Base-by-base conservation (phyloP, 1,140 invertebrate species). In the Drosophila cardini region DNA sequence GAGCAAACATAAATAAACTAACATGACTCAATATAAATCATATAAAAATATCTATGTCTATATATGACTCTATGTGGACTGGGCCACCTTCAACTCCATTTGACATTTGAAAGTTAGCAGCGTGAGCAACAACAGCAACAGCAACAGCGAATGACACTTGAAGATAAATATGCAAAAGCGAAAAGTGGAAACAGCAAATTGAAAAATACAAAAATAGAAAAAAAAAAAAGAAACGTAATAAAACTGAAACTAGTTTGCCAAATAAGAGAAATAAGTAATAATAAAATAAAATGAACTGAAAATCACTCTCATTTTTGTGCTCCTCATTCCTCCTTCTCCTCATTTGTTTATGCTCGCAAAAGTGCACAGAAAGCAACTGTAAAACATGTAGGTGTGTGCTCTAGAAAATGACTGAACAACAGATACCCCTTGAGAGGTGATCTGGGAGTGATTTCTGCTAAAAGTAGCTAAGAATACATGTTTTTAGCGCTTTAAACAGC, bases 1-100 rank as follows among this genome's bases (percentile, higher is more conserved):
- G 32, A 34, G 26, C 26, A 30, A 53, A 63, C 4, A 42, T 10
- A 62, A 38, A 26, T 16, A 62, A 38, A 50, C 38, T 60, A 84
- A 72, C 76, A 79, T 87, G 83, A 87, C 83, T 86, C 78, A 87
- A 86, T 87, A 82, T 79, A 86, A 78, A 85, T 85, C 78, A 85
- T 78, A 80, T 50, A 68, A 46, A 78, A 78, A 76, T 87, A 79
- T 74, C 69, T 86, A 70, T 81, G 82, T 68, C 52, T 53, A 78
- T 76, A 57, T 63, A 63, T 64, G 6, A 42, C 15, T 40, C 2
- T 13, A 8, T 67, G 62, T 58, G 67, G 73, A 71, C 64, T 64
- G 75, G 79, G 78, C 83, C 84, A 89, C 84, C 84, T 89, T 89
- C 84, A 89, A 89, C 84, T 89, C 76, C 74, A 61, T 76, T 89